Evolutionary conservation across 1,140 invertebrate species (phyloP).

Genomic region (Cyclargus thomasi): DNA sequence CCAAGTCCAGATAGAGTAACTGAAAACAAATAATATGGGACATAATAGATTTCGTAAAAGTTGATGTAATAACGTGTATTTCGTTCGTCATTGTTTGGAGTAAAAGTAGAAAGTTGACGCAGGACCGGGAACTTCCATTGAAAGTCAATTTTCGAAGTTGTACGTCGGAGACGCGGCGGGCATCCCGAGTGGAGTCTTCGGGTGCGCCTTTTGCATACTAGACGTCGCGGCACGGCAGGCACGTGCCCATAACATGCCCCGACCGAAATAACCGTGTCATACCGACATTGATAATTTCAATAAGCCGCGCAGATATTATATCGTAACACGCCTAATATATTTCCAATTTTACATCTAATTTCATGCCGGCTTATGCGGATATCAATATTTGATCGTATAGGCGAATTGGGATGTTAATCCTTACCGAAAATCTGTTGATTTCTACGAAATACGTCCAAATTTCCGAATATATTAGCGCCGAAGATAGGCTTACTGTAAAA

Average conservation of each 20-base stretch:
- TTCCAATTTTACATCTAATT: constrained; percentile 9
- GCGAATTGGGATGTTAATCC: background rate
- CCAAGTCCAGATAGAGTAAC: constrained; percentile 13
- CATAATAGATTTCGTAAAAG: constrained; percentile 39
- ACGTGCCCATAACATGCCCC: constrained; percentile 22
- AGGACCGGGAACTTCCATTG: constrained; percentile 56
- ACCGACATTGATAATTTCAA: constrained; percentile 15
- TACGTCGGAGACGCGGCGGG: constrained; percentile 36
- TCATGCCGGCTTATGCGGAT: background rate
- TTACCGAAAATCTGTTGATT: background rate
- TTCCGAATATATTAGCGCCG: background rate
- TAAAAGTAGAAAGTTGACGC: constrained; percentile 62
- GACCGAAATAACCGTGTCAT: constrained; percentile 21
- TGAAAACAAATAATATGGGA: constrained; percentile 23
- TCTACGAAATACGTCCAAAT: background rate
- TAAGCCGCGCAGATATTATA: constrained; percentile 1
- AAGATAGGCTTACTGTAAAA: background rate
- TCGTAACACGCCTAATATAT: background rate
- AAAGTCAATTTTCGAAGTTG: constrained; percentile 70
- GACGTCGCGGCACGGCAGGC: constrained; percentile 25
- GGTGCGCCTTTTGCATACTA: constrained; percentile 44
- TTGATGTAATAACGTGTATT: constrained; percentile 37
- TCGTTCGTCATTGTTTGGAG: constrained; percentile 43
- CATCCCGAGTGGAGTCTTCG: constrained; percentile 26
- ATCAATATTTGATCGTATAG: background rate